phyloP scores from a whole-genome alignment of 2,797 vertebrate genomes.

The Pipistrellus kuhlii region DNA sequence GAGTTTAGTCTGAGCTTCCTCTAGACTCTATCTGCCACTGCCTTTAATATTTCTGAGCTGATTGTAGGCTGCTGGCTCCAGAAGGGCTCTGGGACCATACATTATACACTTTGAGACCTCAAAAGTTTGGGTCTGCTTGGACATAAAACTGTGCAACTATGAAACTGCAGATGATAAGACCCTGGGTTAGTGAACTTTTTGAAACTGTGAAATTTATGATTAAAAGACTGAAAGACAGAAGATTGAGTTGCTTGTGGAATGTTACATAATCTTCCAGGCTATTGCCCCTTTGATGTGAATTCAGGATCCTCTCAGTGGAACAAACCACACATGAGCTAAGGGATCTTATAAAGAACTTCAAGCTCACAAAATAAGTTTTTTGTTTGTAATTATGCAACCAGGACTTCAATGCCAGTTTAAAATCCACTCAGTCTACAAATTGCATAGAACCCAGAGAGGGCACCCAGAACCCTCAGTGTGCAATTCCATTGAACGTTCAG shows the following conservation, averaged over 20 bases:
- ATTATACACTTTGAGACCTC: not conserved
- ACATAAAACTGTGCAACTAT: not conserved
- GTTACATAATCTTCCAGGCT: not conserved
- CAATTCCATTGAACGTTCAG: not conserved
- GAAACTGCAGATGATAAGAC: not conserved
- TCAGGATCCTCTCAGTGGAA: not conserved
- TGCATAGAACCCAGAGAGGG: not conserved
- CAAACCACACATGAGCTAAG: not conserved
- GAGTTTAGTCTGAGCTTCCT: not conserved
- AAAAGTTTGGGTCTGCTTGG: not conserved
- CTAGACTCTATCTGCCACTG: not conserved
- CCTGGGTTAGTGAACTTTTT: not conserved
- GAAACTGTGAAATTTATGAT: not conserved
- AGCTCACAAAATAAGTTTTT: not conserved
- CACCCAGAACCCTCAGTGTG: not conserved
- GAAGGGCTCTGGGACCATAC: not conserved
- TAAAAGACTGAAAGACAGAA: not conserved
- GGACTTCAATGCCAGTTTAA: not conserved
- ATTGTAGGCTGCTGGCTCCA: not conserved
- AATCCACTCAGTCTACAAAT: not conserved
- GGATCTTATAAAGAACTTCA: not conserved
- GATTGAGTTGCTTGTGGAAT: not conserved
- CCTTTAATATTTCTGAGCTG: not conserved
- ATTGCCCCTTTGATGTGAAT: not conserved
- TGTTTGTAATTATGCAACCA: not conserved